phyloP scores from a whole-genome alignment of 2,888 invertebrate species.

The Xanthorhoe designata region DNA sequence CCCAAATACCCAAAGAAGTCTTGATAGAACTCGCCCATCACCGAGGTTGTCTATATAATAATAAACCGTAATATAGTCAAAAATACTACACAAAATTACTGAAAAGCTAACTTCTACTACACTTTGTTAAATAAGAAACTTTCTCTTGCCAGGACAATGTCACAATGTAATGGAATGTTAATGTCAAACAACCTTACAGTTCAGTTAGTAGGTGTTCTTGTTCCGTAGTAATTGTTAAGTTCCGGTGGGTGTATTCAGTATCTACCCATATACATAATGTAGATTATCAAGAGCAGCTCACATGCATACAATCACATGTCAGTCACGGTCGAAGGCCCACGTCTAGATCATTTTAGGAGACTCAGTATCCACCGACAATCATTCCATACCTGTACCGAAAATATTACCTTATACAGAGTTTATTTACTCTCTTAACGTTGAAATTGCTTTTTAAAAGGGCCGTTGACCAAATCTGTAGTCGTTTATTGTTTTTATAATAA shows the following conservation, averaged over 20 bases:
- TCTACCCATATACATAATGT: conserved; percentile 26
- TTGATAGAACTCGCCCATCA: too few relatives aligned
- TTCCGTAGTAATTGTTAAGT: conserved; percentile 59
- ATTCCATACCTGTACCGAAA: conserved; percentile 26
- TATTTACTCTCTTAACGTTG: conserved; percentile 45
- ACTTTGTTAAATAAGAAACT: conserved; percentile 21
- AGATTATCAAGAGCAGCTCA: conserved; percentile 51
- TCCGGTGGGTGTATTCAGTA: conserved; percentile 69
- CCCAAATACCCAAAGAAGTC: too few relatives aligned
- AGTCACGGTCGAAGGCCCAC: conserved; percentile 49
- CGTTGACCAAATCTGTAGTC: conserved; percentile 32
- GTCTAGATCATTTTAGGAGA: conserved; percentile 49
- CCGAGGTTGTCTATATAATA: too few relatives aligned
- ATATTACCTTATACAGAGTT: conserved; percentile 45
- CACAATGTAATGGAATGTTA: conserved; percentile 60
- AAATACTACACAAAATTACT: background rate
- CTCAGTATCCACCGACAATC: conserved; percentile 35
- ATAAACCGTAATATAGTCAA: too few relatives aligned
- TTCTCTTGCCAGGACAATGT: conserved; percentile 39
- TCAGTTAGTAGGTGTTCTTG: conserved; percentile 65
- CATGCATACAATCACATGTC: conserved; percentile 73
- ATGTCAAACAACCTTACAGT: conserved; percentile 69
- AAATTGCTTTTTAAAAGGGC: conserved; percentile 49
- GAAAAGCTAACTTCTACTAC: background rate
- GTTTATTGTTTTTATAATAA: conserved; percentile 42